Conservation (phyloP, 2,888 invertebrate species). For the Callyntrura guangdongensis region DNA sequence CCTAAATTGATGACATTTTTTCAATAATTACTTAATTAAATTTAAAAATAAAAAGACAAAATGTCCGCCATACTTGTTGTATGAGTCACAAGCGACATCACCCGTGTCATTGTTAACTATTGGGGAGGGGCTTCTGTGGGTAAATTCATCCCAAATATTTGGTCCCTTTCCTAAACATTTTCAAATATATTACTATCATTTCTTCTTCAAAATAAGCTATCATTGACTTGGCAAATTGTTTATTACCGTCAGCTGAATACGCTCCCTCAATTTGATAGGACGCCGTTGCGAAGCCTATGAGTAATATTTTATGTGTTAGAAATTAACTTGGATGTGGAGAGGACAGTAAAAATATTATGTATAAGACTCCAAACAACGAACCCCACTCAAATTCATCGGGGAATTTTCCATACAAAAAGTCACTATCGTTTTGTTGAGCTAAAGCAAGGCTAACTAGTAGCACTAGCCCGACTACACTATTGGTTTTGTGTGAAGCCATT, state of each 20-base stretch:
- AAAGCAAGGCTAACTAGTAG: conserved; percentile 38
- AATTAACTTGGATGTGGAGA: background rate
- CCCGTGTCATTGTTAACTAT: conserved; percentile 86
- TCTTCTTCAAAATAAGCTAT: too few species aligned
- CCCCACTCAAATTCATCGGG: conserved; percentile 78
- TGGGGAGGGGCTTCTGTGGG: conserved; percentile 85
- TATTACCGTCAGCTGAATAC: conserved; percentile 85
- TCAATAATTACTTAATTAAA: too few species aligned
- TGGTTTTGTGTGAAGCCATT: conserved; percentile 24
- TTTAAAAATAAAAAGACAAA: too few species aligned
- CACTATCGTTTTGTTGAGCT: conserved; percentile 71
- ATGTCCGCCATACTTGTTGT: too few species aligned
- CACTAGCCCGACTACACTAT: conserved; percentile 10
- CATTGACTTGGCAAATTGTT: background rate
- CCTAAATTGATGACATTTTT: too few species aligned
- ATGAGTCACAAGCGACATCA: conserved; percentile 86
- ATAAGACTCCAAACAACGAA: background rate
- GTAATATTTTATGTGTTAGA: background rate
- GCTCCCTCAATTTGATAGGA: conserved; percentile 85
- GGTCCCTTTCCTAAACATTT: conserved; percentile 89
- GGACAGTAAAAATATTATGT: background rate
- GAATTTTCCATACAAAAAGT: conserved; percentile 74
- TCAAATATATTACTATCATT: too few species aligned
- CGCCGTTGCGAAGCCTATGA: conserved; percentile 73
- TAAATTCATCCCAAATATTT: conserved; percentile 87